Percentiles rank a stretch among this genome's conserved stretches.
Conservation (phyloP, 2,797 vertebrate species). For the Antrozous pallidus region DNA sequence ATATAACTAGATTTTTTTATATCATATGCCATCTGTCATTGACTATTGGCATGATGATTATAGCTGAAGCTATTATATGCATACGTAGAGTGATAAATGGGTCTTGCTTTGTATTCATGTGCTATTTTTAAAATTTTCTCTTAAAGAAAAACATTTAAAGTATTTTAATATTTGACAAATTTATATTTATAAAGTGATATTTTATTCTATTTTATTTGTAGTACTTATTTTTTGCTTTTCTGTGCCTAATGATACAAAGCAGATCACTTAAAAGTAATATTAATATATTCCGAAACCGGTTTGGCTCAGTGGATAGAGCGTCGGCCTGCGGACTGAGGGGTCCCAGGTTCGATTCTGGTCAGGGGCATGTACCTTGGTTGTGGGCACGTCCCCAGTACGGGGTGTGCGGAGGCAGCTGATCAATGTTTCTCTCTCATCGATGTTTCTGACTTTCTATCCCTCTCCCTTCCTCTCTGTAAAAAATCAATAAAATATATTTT, state of each 20-base stretch:
- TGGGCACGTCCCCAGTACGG: too few relatives aligned
- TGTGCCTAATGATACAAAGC: not conserved
- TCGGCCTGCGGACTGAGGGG: too few relatives aligned
- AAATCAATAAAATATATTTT: too few relatives aligned
- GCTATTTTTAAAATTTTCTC: not conserved
- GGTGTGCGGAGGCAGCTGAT: too few relatives aligned
- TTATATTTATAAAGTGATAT: conserved; percentile 37
- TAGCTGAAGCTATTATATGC: conserved; percentile 43
- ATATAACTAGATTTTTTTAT: conserved; percentile 58
- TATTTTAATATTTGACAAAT: conserved; percentile 1
- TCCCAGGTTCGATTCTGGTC: too few relatives aligned
- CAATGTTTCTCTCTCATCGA: too few relatives aligned
- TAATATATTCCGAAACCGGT: too few relatives aligned
- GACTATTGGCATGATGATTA: conserved; percentile 27
- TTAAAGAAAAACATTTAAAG: not conserved
- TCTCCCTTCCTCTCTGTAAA: too few relatives aligned
- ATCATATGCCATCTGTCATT: conserved; percentile 63
- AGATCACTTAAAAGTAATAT: conserved; percentile 12
- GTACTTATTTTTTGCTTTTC: conserved; percentile 34
- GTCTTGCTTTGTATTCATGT: conserved; percentile 27
- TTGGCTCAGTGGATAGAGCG: too few relatives aligned
- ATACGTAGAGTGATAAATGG: conserved; percentile 60
- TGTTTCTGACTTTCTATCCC: too few relatives aligned
- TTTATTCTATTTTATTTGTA: conserved; percentile 48
- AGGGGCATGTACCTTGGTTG: too few relatives aligned